Evolutionary conservation across 2,888 invertebrate genomes (phyloP).

Genomic region (Dermolepida albohirtum): DNA sequence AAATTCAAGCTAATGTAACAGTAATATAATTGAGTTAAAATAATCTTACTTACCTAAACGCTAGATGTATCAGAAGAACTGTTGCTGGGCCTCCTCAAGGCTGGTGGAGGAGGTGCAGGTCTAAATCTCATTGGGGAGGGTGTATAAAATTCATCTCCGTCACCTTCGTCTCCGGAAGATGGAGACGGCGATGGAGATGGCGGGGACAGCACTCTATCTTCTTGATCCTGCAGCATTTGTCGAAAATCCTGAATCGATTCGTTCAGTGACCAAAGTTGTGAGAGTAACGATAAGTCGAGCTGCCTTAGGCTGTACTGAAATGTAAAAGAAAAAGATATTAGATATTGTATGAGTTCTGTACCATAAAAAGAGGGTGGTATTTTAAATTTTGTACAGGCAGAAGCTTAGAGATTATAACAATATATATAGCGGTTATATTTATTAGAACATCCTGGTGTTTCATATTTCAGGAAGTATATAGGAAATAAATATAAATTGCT

Average conservation of each 20-base stretch:
- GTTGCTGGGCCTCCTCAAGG: slow-evolving; percentile 60
- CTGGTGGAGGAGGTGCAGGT: slow-evolving; percentile 66
- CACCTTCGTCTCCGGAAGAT: slow-evolving; percentile 66
- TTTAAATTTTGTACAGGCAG: no score
- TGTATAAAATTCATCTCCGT: slow-evolving; percentile 59
- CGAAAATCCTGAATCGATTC: slow-evolving; percentile 93
- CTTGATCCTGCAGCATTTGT: slow-evolving; percentile 72
- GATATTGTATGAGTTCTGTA: slow-evolving; percentile 20
- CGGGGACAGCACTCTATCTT: slow-evolving; percentile 64
- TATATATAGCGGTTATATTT: no score
- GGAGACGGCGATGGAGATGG: slow-evolving; percentile 70
- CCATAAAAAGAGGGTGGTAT: not conserved
- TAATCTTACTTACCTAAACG: slow-evolving; percentile 51
- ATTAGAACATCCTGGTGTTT: no score
- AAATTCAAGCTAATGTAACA: not conserved
- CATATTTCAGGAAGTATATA: no score
- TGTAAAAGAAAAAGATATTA: slow-evolving; percentile 46
- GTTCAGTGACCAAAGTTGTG: slow-evolving; percentile 92
- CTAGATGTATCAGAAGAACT: slow-evolving; percentile 57
- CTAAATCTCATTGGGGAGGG: slow-evolving; percentile 60
- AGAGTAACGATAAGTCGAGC: slow-evolving; percentile 87
- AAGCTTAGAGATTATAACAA: no score
- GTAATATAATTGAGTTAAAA: not conserved
- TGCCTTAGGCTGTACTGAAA: slow-evolving; percentile 90
- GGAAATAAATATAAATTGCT: no score